Evolutionary conservation across 2,888 invertebrate species (phyloP).

Genomic region (Tiliacea citrago): DNA sequence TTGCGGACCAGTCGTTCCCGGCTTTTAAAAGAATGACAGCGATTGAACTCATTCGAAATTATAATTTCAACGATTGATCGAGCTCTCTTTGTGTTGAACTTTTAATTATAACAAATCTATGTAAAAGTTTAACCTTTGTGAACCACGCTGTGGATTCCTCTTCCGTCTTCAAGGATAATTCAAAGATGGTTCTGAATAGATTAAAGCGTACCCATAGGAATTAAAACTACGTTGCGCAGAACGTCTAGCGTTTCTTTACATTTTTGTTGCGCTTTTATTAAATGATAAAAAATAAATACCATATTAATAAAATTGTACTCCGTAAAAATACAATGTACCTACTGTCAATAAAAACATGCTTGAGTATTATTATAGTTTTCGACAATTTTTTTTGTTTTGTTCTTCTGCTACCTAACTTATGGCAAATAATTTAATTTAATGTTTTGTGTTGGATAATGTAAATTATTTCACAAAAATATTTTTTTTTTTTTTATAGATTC

Average conservation of each 20-base stretch:
- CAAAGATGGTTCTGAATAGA: slow-evolving; percentile 34
- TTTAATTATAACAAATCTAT: slow-evolving; percentile 57
- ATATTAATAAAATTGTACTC: no score
- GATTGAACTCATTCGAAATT: slow-evolving; percentile 68
- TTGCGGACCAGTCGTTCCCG: slow-evolving; percentile 60
- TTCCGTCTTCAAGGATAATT: slow-evolving; percentile 29
- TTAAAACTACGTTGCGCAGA: slow-evolving; percentile 20
- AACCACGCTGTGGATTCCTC: slow-evolving; percentile 21
- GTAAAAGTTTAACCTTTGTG: slow-evolving; percentile 43
- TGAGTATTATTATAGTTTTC: no score
- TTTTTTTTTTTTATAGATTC: no score
- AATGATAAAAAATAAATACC: no score
- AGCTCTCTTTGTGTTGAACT: slow-evolving; percentile 53
- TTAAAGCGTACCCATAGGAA: slow-evolving; percentile 27
- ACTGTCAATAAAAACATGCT: no score
- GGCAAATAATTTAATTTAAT: no score
- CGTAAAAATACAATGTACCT: no score
- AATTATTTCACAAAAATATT: no score
- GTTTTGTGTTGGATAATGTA: no score
- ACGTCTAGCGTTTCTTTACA: not conserved
- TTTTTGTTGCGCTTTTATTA: not conserved
- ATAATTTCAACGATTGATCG: slow-evolving; percentile 65
- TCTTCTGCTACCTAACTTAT: no score
- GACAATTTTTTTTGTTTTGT: no score
- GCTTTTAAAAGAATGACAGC: slow-evolving; percentile 66